Base-by-base conservation (phyloP, 2,888 invertebrate species). In the Conops quadrifasciatus region DNA sequence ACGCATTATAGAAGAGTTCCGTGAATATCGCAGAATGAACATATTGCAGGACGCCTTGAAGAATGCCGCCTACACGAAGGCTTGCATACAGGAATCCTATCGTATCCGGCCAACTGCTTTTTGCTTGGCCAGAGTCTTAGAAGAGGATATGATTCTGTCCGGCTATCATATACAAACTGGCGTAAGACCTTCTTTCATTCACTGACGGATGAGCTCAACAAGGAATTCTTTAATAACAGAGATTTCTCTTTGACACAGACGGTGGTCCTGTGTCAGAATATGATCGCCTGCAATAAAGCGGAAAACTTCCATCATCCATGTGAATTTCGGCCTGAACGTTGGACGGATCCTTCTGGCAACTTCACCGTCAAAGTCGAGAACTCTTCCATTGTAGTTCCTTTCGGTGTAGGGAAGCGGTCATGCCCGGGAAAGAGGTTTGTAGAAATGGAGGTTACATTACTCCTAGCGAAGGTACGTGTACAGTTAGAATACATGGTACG, bases 351-450 rank as follows among this genome's bases (percentile, higher is more conserved):
- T 9, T 78, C 79, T 4, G 81, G 78, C 16, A 87, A 82, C 49
- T 84, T 84, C 63, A 81, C 81, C 47, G 81, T 88, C 0, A 84
- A 86, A 58, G 81, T 82, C 71, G 82, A 84, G 45, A 81, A 80
- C 76, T 89, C 92, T 9, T 88, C 91, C 60, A 86, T 95, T 64
- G 91, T 94, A 1, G 90, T 91, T 9, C 94, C 94, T 0, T 95
- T 95, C 84, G 95, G 95, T 0, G 87, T 90, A 47, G 95, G 95
- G 0, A 89, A 91, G 67, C 88, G 95, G 60, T 92, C 93, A 86
- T 95, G 95, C 81, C 95, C 95, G 0, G 95, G 95, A 62, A 94
- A 94, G 85, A 88, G 94, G 72, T 94, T 94, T 81, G 92, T 94
- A 2, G 93, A 94, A 79, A 89, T 93, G 76, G 92, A 92, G 77